Percentiles rank a stretch among this genome's conserved stretches.
These are phyloP conservation scores for Lamellibrachia satsuma DNA, from an alignment of 2,888 invertebrate species.

Conservation along the genomic window DNA sequence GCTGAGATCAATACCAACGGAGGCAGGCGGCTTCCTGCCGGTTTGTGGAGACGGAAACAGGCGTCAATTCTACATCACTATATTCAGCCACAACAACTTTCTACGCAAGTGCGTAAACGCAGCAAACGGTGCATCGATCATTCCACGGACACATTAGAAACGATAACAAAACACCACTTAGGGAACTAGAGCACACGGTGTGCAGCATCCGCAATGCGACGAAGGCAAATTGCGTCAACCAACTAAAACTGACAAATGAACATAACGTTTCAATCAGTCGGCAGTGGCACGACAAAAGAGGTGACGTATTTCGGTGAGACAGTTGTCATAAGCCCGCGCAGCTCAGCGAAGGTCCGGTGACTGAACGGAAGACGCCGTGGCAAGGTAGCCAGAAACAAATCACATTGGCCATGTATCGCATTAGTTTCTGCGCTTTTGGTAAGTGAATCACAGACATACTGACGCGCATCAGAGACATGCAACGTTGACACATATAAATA, in stretches of 20 bases:
- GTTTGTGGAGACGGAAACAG: neutral
- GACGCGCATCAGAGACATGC: too few species aligned
- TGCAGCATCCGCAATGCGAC: neutral
- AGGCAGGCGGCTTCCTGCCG: neutral
- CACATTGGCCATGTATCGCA: neutral
- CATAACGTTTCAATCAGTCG: neutral
- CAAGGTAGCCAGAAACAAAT: neutral
- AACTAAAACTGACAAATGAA: neutral
- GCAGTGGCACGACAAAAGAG: neutral
- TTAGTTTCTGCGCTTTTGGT: neutral
- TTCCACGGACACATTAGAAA: neutral
- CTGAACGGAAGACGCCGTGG: neutral
- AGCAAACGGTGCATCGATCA: neutral
- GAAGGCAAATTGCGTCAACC: neutral
- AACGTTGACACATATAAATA: too few species aligned
- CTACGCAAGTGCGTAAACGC: neutral
- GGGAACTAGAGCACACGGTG: neutral
- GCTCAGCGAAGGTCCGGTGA: neutral
- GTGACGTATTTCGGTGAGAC: neutral
- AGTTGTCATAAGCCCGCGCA: neutral
- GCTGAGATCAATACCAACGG: neutral
- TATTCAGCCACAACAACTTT: neutral
- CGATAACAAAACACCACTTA: neutral
- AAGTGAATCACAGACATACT: neutral
- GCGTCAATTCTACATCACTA: conserved; percentile 4